Conservation (phyloP, 2,113 vertebrate species). For the Ceratotherium simum region DNA sequence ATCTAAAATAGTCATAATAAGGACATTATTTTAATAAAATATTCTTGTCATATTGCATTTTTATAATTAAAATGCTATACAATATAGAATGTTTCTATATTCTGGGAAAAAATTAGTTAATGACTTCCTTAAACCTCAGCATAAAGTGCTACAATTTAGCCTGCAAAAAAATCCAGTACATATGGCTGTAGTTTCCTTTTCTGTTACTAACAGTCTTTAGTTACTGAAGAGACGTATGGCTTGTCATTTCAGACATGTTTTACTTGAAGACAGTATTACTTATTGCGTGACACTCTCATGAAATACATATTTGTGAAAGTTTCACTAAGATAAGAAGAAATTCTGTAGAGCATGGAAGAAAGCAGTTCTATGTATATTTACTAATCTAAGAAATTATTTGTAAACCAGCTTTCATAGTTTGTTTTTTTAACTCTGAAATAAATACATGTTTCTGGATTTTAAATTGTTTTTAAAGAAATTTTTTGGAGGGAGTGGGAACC, state of each 20-base stretch:
- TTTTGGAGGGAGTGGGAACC: neutral
- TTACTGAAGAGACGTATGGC: neutral
- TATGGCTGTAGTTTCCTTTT: constrained; percentile 21
- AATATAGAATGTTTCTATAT: neutral
- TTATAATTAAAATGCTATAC: constrained; percentile 12
- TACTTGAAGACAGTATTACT: neutral
- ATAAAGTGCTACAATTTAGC: constrained; percentile 13
- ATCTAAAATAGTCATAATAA: neutral
- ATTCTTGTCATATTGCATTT: constrained; percentile 8
- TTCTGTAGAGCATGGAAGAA: neutral
- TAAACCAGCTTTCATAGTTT: neutral
- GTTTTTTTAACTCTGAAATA: neutral
- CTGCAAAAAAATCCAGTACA: neutral
- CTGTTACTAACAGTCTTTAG: neutral
- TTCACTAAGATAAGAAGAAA: constrained; percentile 2
- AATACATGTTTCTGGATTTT: neutral
- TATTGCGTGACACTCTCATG: neutral
- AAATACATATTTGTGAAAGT: constrained; percentile 13
- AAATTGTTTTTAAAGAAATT: neutral
- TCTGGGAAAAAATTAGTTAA: neutral
- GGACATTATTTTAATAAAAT: neutral
- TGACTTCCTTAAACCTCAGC: constrained; percentile 12
- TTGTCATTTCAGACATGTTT: constrained; percentile 45
- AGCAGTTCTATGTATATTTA: neutral
- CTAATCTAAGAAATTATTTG: neutral